These are phyloP conservation scores for Taphrorychus bicolor DNA, from an alignment of 2,888 invertebrate species.

Conservation along the genomic window DNA sequence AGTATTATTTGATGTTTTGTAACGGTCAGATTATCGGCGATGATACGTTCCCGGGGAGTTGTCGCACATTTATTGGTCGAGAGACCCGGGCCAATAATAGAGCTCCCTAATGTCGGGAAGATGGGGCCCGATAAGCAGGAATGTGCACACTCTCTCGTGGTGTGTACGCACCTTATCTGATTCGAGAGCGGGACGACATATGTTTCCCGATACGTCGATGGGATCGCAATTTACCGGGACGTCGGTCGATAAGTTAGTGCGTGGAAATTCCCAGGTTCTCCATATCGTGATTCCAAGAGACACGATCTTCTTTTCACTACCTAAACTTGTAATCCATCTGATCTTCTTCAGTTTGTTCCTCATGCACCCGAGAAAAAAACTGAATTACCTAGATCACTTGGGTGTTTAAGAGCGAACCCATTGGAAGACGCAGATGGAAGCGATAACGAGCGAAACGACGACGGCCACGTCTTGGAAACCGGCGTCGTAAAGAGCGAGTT, in stretches of 20 bases:
- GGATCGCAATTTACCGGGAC: background rate
- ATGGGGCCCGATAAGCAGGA: background rate
- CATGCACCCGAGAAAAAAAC: too few species aligned
- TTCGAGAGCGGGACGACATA: conserved; percentile 2
- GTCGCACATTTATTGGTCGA: background rate
- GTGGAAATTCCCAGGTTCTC: conserved; percentile 1
- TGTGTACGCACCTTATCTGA: conserved; percentile 2
- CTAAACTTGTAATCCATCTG: too few species aligned
- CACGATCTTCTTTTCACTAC: too few species aligned
- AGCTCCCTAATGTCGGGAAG: conserved; percentile 24
- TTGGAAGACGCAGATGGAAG: too few species aligned
- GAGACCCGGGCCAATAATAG: background rate
- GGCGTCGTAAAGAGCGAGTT: conserved; percentile 19
- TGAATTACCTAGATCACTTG: too few species aligned
- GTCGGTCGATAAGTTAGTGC: background rate
- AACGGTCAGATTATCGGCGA: background rate
- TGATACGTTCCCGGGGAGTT: background rate
- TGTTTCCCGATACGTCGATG: background rate
- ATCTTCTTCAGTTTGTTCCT: too few species aligned
- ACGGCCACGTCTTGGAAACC: background rate
- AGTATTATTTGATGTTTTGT: conserved; percentile 50
- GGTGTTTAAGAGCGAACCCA: too few species aligned
- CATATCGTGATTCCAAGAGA: background rate
- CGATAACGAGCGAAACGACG: background rate
- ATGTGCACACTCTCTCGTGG: background rate